Evolutionary conservation across 2,113 vertebrate genomes (phyloP).

Genomic region (Carassius carassius): DNA sequence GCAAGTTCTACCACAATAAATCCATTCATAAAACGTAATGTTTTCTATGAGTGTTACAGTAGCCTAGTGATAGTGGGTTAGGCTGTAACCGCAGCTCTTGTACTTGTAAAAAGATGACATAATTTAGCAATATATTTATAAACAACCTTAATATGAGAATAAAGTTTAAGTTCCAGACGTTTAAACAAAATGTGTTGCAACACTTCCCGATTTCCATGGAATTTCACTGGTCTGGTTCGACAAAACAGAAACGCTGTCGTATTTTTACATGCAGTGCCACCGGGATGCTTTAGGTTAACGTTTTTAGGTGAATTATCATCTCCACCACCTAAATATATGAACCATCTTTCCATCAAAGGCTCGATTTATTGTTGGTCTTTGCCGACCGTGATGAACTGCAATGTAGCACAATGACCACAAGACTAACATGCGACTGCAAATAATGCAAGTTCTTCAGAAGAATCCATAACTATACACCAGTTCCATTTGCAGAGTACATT

Average conservation of each 20-base stretch:
- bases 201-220: not conserved
- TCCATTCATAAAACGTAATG: constrained; percentile 1
- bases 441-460: not conserved
- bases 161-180: not conserved
- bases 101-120: not conserved
- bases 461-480: not conserved
- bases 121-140: not conserved
- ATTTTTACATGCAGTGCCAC: not conserved
- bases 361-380: not conserved
- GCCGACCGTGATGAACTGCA: constrained; percentile 10
- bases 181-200: not conserved
- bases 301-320: not conserved
- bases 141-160: not conserved
- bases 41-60: not conserved
- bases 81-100: not conserved
- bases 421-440: not conserved
- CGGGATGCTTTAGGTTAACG: not conserved
- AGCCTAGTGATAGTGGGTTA: not conserved
- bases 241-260: not conserved
- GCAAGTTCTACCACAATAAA: not conserved
- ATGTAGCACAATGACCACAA: not conserved
- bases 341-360: not conserved
- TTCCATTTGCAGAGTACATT: not conserved
- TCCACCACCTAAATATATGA: not conserved
- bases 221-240: not conserved